Base-by-base conservation (phyloP, 1,140 invertebrate genomes). In the Apolygus lucorum region DNA sequence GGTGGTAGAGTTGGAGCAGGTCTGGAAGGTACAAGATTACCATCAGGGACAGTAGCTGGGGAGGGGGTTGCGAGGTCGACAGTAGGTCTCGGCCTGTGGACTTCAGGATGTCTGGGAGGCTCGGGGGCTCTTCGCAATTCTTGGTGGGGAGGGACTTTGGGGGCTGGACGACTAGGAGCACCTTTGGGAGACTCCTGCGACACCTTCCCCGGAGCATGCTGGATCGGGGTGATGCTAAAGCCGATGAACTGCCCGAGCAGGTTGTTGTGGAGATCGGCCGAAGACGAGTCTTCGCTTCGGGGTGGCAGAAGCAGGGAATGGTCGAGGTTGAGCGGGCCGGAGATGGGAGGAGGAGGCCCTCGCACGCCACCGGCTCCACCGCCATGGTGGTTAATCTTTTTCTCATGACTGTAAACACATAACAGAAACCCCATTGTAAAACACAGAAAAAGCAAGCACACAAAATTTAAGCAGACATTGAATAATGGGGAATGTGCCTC, bases 181-280 rank as follows among this genome's bases (percentile, higher is more conserved):
- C n/a, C 0, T 82, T 84, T 1, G 83, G 54, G 54, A 13, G 54
- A 59, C 13, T 59, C 54, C 4, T 59, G 54, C 11, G 8, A 17
- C 8, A 17, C 17, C 17, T 59, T 59, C 4, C 22, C 22, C 2
- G 11, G 11, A 14, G 22, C 8, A 21, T 59, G 85, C 68, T 82
- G 80, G 0, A 91, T 80, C 0, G 90, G 89, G 0, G 85, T 85
- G 27, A 92, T 82, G 1, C 86, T 87, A 77, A 92, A 93, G 0
- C 90, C 90, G 80, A 91, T 91, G 78, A 91, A 92, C 71, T 92
- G 88, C 0, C 91, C 90, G 75, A 92, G 90, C 74, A 93, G 84
- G 70, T 85, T 84, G 73, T 81, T 84, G 72, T 83, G 81, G 73
- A 86, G 73, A 52, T 26, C 81, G 76, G 52, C 77, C 76, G 0